Percentiles rank a stretch among this genome's conserved stretches.
Evolutionary conservation across 1,140 invertebrate genomes (phyloP).

Genomic region (Physella acuta): DNA sequence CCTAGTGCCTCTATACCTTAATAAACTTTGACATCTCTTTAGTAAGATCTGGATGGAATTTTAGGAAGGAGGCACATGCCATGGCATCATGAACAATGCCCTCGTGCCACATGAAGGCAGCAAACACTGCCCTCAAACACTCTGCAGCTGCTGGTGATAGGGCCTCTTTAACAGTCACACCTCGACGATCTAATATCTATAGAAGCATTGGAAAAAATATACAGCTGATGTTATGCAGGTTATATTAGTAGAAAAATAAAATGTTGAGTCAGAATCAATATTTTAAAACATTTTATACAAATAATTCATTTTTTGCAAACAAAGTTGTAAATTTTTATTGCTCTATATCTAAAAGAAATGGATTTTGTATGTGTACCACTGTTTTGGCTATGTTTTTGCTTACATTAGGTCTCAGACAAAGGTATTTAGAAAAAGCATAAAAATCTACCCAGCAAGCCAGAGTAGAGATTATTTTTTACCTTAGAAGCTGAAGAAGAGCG

Average conservation of each 20-base stretch:
- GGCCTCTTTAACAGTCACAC: conserved; percentile 67
- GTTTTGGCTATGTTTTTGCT: too few relatives aligned
- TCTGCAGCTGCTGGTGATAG: conserved; percentile 91
- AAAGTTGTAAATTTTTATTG: not conserved
- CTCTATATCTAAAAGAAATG: too few relatives aligned
- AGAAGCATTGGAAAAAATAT: too few relatives aligned
- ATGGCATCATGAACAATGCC: conserved; percentile 96
- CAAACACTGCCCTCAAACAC: conserved; percentile 88
- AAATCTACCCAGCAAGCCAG: too few relatives aligned
- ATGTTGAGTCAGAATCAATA: conserved; percentile 2
- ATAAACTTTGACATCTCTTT: conserved; percentile 55
- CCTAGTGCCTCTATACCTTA: conserved; percentile 21
- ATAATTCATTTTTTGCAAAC: not conserved
- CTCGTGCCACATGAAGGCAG: conserved; percentile 95
- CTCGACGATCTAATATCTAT: too few relatives aligned
- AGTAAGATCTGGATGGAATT: conserved; percentile 83
- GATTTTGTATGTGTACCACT: too few relatives aligned
- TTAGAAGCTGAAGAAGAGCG: conserved; percentile 76
- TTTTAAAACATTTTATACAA: not conserved
- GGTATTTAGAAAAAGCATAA: too few relatives aligned
- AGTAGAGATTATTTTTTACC: too few relatives aligned
- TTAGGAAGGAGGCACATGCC: conserved; percentile 92
- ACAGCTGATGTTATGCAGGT: too few relatives aligned
- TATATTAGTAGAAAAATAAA: too few relatives aligned
- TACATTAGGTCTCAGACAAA: too few relatives aligned